Evolutionary conservation across 2,888 invertebrate genomes (phyloP), one percentile per base, ranked within the genome.

Genomic region (Gryllus longicercus): DNA sequence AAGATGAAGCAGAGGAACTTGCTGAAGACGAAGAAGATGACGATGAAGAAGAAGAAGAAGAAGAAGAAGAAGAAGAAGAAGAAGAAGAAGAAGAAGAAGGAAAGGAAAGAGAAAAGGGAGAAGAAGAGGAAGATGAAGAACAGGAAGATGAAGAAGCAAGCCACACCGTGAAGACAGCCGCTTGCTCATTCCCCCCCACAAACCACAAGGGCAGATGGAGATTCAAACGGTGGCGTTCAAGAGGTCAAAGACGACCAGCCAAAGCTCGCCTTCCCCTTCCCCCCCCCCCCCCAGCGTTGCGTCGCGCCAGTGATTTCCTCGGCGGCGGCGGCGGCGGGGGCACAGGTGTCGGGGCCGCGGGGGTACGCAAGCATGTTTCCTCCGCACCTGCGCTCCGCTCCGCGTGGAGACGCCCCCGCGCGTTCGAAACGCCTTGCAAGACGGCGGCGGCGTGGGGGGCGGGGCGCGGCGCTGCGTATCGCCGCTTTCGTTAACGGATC

Each of bases 401-500:
- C 8, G 8, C 38, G 38, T 8, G 38, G 38, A 38, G 38, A 38
- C 38, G 38, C 38, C 38, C 38, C 38, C 16, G n/a, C 16, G 63
- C 63, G 16, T 0, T 16, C 4, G 4, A 4, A 11, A 5, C n/a
- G 3, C 4, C 16, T 8, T 16, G 4, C 16, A 63, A 12, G 63
- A 16, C 8, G 63, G 63, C n/a, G 16, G 63, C 63, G 3, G 16
- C 14, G 16, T 1, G 8, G 14, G 63, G 16, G 63, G 38, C 38
- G 63, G 16, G 14, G 63, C 14, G 63, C 63, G 63, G 14, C 63
- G n/a, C 63, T n/a, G 63, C 63, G 63, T 63, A 63, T 63, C 63
- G 63, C 63, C n/a, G 14, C 63, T 63, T 63, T 63, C 63, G 63
- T 63, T 63, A 63, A 63, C 63, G 63, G 63, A 63, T 63, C 63